phyloP scores from a whole-genome alignment of 2,888 invertebrate genomes.

The Papilio gigon region DNA sequence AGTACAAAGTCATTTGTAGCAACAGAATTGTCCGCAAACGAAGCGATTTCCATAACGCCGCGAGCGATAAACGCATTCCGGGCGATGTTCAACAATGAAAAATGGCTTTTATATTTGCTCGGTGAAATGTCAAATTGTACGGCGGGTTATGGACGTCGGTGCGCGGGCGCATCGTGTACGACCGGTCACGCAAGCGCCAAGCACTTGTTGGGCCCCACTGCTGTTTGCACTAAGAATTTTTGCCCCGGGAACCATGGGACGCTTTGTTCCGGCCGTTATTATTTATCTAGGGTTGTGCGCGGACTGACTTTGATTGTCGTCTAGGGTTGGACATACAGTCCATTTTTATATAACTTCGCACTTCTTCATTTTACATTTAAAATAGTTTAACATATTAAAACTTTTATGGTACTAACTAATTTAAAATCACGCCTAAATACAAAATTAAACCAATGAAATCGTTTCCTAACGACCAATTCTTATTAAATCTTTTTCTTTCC shows the following conservation, averaged over 20 bases:
- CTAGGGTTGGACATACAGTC: slow-evolving; percentile 3
- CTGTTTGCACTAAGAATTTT: slow-evolving; percentile 62
- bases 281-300: slow-evolving; percentile 16
- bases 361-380: neutral
- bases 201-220: slow-evolving; percentile 60
- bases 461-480: neutral
- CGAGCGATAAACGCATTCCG: slow-evolving; percentile 66
- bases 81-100: slow-evolving; percentile 65
- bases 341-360: neutral
- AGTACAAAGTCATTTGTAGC: slow-evolving; percentile 34
- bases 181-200: slow-evolving; percentile 70
- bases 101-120: slow-evolving; percentile 78
- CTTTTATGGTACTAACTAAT: too few species aligned
- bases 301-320: neutral
- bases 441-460: neutral
- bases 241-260: slow-evolving; percentile 63
- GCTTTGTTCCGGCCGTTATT: slow-evolving; percentile 49
- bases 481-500: neutral
- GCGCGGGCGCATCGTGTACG: slow-evolving; percentile 63
- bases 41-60: slow-evolving; percentile 54
- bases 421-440: too few species aligned
- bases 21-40: slow-evolving; percentile 44
- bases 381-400: neutral
- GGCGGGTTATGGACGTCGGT: slow-evolving; percentile 65
- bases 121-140: slow-evolving; percentile 79